Conservation (phyloP, 2,113 vertebrate genomes). For the Elanoides forficatus region DNA sequence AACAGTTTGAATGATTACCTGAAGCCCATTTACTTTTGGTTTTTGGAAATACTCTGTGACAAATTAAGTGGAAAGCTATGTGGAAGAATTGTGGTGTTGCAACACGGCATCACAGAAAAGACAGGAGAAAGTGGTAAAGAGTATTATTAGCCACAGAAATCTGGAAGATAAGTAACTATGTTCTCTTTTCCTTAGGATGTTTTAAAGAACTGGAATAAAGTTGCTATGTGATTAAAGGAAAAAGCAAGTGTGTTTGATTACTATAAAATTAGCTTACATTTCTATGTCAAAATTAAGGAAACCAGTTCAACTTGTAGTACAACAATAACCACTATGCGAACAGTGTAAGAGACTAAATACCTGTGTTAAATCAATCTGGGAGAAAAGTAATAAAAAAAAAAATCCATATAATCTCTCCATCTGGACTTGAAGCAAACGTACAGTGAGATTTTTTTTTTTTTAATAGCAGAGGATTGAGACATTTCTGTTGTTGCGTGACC, state of each 20-base stretch:
- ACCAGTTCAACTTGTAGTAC: background rate
- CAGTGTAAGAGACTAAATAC: background rate
- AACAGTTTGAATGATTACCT: background rate
- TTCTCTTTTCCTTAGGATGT: background rate
- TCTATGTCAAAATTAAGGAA: background rate
- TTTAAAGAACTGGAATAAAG: background rate
- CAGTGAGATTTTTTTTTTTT: background rate
- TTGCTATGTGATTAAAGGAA: background rate
- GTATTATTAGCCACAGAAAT: background rate
- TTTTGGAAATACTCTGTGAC: background rate
- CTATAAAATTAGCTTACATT: background rate
- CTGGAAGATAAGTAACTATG: background rate
- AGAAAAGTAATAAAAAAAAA: background rate
- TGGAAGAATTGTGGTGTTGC: background rate
- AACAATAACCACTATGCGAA: background rate
- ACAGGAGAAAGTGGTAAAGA: background rate
- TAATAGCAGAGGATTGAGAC: background rate
- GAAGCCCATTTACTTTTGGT: background rate
- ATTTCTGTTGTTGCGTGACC: background rate
- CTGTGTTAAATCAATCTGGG: background rate
- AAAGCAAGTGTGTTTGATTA: background rate
- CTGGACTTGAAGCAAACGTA: background rate
- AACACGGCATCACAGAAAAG: background rate
- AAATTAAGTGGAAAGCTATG: background rate
- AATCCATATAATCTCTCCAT: accelerated